phyloP scores from a whole-genome alignment of 2,113 vertebrate genomes.

The Clarias macrocephalus region DNA sequence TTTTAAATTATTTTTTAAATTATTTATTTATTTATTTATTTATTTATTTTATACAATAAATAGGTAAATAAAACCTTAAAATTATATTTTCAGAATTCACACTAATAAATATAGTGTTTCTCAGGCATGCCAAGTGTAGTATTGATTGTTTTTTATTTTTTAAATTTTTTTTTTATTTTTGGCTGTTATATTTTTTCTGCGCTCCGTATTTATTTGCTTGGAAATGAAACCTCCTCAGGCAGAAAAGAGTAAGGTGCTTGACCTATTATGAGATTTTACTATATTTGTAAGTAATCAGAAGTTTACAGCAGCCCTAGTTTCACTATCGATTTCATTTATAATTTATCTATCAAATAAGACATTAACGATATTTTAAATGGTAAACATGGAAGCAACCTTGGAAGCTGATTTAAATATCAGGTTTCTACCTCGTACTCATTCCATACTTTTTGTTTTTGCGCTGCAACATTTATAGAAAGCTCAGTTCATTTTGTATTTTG shows the following conservation, averaged over 20 bases:
- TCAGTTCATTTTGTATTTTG: neutral
- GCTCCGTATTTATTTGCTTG: neutral
- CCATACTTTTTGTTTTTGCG: neutral
- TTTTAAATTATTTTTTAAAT: too few relatives aligned
- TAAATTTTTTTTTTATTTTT: too few relatives aligned
- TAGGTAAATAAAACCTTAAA: conserved; percentile 4
- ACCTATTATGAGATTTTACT: conserved; percentile 28
- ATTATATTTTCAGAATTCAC: conserved; percentile 20
- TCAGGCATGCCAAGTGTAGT: conserved; percentile 25
- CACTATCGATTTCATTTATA: conserved; percentile 8
- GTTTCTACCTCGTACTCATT: neutral
- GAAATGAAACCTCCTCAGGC: conserved; percentile 48
- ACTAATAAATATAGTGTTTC: conserved; percentile 9
- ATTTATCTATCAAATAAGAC: neutral
- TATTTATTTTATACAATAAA: neutral
- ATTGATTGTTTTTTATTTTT: conserved; percentile 59
- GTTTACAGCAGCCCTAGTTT: conserved; percentile 22
- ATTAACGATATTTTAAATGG: neutral
- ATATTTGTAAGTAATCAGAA: conserved; percentile 39
- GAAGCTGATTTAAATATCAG: neutral
- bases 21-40: too few relatives aligned
- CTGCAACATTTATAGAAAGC: neutral
- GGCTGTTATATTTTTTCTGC: neutral
- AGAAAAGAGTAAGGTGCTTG: conserved; percentile 16
- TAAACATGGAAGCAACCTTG: neutral